These are phyloP conservation scores for Cynodonichthys magdalenae DNA, from an alignment of 2,797 vertebrate genomes.

Conservation along the genomic window DNA sequence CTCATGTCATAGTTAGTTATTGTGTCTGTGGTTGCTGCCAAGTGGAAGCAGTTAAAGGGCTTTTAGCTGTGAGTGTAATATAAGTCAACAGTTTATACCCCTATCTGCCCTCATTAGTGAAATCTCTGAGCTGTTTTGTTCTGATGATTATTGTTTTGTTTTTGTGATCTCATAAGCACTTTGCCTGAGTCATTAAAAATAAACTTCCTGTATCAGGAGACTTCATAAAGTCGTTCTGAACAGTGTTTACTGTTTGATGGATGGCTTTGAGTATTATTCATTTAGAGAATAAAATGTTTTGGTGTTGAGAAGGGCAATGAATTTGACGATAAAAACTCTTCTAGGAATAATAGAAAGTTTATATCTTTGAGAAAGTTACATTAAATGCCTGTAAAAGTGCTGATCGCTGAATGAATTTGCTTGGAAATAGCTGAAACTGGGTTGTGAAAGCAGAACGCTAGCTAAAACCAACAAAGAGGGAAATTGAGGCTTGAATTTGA, in stretches of 20 bases:
- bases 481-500: no score
- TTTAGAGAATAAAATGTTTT: conserved; percentile 41
- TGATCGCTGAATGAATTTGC: no score
- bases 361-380: background rate
- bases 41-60: conserved; percentile 61
- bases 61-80: conserved; percentile 62
- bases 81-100: conserved; percentile 64
- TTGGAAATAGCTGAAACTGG: no score
- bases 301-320: conserved; percentile 11
- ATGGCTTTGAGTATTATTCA: conserved; percentile 39
- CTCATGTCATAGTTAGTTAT: conserved; percentile 41
- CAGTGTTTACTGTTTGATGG: conserved; percentile 27
- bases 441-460: no score
- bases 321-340: conserved; percentile 9
- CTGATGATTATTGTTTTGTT: conserved; percentile 68
- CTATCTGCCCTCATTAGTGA: conserved; percentile 67
- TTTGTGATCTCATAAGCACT: conserved; percentile 63
- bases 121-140: conserved; percentile 61
- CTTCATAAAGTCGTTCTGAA: conserved; percentile 36
- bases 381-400: no score
- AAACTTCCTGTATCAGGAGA: conserved; percentile 64
- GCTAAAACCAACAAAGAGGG: no score
- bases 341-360: conserved; percentile 16
- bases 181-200: conserved; percentile 66
- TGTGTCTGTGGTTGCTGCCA: conserved; percentile 33